Evolutionary conservation across 2,113 vertebrate species (phyloP).

Genomic region (Tretioscincus oriximinensis): DNA sequence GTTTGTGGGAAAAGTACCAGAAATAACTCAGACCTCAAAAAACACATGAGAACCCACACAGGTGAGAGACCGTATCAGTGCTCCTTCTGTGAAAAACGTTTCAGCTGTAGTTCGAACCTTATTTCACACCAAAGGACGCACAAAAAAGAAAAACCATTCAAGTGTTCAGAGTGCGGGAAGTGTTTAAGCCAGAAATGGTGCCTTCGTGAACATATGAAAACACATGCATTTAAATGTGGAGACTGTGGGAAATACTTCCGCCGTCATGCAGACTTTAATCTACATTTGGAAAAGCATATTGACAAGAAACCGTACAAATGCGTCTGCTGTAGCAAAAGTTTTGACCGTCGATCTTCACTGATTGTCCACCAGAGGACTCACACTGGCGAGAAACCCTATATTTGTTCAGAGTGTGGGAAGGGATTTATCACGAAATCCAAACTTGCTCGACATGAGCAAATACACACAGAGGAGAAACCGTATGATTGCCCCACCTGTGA

Average conservation of each 20-base stretch:
- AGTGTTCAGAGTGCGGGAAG: slow-evolving; percentile 2
- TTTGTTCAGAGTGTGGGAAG: slow-evolving; percentile 8
- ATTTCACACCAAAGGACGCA: neutral
- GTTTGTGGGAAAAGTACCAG: slow-evolving; percentile 1
- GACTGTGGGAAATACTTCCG: slow-evolving; percentile 8
- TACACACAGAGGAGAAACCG: neutral
- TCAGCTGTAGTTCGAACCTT: neutral
- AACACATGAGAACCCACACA: slow-evolving; percentile 1
- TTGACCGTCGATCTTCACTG: neutral
- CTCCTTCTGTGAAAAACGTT: neutral
- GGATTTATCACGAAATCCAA: neutral
- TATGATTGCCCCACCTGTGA: slow-evolving; percentile 32
- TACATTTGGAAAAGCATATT: neutral
- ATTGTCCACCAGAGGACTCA: slow-evolving; percentile 8
- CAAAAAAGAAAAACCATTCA: neutral
- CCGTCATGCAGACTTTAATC: neutral
- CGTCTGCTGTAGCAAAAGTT: neutral
- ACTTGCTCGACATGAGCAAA: slow-evolving; percentile 4
- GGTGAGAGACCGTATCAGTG: slow-evolving; percentile 8
- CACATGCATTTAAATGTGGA: neutral
- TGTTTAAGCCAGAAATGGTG: slow-evolving; percentile 3
- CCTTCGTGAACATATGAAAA: neutral
- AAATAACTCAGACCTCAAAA: neutral
- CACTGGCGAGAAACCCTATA: neutral
- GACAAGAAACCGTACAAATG: neutral